phyloP scores from a whole-genome alignment of 2,888 invertebrate genomes.

The Cheilosia vernalis region DNA sequence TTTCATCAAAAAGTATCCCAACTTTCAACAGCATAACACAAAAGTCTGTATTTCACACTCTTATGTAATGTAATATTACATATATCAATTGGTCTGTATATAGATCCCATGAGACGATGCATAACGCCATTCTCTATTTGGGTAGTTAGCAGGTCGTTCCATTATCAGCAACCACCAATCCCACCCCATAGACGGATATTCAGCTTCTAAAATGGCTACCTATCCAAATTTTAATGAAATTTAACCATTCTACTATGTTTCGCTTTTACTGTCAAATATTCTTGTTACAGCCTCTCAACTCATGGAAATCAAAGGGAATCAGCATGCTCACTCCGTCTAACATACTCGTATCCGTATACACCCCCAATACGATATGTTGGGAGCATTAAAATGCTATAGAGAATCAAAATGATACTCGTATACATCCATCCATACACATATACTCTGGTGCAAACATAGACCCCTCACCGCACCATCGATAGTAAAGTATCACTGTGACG shows the following conservation, averaged over 20 bases:
- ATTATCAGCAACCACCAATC: too few species aligned
- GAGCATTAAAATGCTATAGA: neutral
- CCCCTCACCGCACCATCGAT: conserved; percentile 5
- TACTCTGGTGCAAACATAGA: neutral
- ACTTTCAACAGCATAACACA: too few species aligned
- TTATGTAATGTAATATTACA: too few species aligned
- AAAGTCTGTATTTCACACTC: too few species aligned
- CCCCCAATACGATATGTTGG: conserved; percentile 23
- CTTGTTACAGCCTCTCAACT: conserved; percentile 13
- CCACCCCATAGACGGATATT: too few species aligned
- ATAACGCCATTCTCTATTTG: too few species aligned
- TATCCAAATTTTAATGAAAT: conserved; percentile 13
- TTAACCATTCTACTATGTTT: neutral
- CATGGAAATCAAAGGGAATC: conserved; percentile 32
- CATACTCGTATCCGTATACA: neutral
- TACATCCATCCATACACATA: neutral
- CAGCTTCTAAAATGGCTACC: neutral
- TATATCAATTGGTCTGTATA: too few species aligned
- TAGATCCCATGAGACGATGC: too few species aligned
- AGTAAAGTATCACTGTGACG: conserved; percentile 37
- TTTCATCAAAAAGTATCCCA: too few species aligned
- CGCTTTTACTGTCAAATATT: neutral
- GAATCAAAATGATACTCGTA: neutral
- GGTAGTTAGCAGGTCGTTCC: too few species aligned
- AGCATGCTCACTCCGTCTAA: neutral